These are phyloP conservation scores for Cephus spinipes DNA, from an alignment of 2,888 invertebrate species.

Conservation along the genomic window DNA sequence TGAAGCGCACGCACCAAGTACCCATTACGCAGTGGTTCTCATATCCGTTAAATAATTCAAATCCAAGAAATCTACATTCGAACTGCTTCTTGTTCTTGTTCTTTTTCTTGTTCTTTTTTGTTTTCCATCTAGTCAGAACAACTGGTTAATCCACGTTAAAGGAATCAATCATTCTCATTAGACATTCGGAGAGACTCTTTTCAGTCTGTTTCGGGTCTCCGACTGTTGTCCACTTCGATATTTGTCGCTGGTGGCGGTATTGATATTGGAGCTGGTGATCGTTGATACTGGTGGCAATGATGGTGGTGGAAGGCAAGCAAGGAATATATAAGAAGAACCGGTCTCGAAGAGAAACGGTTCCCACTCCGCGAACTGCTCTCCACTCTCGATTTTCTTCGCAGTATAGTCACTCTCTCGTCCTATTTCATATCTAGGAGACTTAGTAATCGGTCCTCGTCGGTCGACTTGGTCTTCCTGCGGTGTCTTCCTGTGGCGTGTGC, in stretches of 20 bases:
- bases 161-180: neutral
- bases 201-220: neutral
- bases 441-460: neutral
- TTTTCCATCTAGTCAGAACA: no score
- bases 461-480: neutral
- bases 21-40: neutral
- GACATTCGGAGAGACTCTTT: neutral
- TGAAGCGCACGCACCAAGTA: neutral
- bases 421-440: neutral
- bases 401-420: slow-evolving; percentile 25
- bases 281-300: neutral
- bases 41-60: neutral
- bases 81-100: no score
- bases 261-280: neutral
- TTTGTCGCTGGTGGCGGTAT: neutral
- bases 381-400: slow-evolving; percentile 41
- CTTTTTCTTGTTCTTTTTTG: no score
- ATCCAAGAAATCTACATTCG: neutral
- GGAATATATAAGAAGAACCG: slow-evolving; percentile 58
- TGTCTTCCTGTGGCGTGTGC: neutral
- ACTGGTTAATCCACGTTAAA: no score
- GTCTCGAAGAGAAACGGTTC: slow-evolving; percentile 52
- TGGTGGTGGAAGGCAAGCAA: neutral
- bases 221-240: neutral
- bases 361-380: slow-evolving; percentile 47